These are phyloP conservation scores for Salmo trutta DNA, from an alignment of 2,797 vertebrate species.

Conservation along the genomic window DNA sequence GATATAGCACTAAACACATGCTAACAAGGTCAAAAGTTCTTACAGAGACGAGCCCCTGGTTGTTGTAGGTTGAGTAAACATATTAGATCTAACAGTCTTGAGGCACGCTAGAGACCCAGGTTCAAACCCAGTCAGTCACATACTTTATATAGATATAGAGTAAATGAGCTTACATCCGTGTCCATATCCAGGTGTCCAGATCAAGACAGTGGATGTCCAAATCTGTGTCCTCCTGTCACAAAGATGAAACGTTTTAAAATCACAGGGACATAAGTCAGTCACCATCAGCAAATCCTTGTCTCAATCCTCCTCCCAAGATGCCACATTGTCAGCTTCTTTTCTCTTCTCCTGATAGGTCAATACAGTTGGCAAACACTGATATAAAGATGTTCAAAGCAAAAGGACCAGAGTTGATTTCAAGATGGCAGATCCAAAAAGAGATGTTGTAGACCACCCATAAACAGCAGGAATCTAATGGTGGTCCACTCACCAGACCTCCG, in stretches of 20 bases:
- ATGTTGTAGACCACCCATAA: not conserved
- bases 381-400: not conserved
- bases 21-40: not conserved
- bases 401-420: not conserved
- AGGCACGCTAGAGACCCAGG: not conserved
- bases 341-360: not conserved
- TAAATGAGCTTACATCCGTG: slow-evolving; percentile 77
- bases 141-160: not conserved
- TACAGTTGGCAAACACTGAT: no score
- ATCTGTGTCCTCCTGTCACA: slow-evolving; percentile 80
- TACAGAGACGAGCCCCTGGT: not conserved
- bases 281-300: not conserved
- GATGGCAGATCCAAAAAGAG: not conserved
- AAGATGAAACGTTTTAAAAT: not conserved
- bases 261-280: not conserved
- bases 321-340: not conserved
- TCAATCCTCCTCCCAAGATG: not conserved
- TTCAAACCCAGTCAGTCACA: not conserved
- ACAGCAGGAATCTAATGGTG: not conserved
- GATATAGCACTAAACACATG: not conserved
- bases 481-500: slow-evolving; percentile 86
- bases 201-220: slow-evolving; percentile 91
- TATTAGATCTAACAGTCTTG: not conserved
- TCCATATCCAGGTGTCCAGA: slow-evolving; percentile 92
- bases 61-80: not conserved